Base-by-base conservation (phyloP, 2,888 invertebrate species). In the Ceraclea dissimilis region DNA sequence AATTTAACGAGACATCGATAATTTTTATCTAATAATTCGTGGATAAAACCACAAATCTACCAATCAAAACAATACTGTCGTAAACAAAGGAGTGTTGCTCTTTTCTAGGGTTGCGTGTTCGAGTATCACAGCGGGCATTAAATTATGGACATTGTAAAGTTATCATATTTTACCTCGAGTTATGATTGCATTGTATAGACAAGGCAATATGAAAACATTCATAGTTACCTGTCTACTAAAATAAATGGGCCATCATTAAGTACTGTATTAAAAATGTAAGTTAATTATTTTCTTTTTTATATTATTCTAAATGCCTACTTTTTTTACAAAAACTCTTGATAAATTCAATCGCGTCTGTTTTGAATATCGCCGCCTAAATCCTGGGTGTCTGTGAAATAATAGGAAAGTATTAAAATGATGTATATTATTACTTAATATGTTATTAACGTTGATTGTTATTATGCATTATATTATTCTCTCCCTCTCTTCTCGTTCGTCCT, bases 231-330 rank as follows among this genome's bases (percentile, higher is more conserved):
- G 61, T 61, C 59, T 52, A 58, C 60, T 46, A 52, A 59, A 61
- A 61, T 59, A 59, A 59, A 61, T 61, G 59, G 61, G 51, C 43
- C 59, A 49, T 57, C 61, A 61, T 61, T 61, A 61, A 61, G 61
- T 57, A 58, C 59, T 49, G 54, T 56, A 61, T 61, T 61, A 61
- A 61, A 61, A 59, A 61, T 61, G 54, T 47, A 57, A 61, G 56
- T 57, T 61, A 61, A 61, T 61, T 61, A 59, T 61, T 61, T 59
- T 57, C 56, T 58, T 61, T 59, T 61, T 57, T 58, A 61, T 61
- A 56, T 60, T 58, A n/a, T 54, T n/a, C n/a, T n/a, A n/a, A n/a
- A n/a, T 58, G 56, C 56, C 53, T 52, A 60, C 56, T 56, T 51
- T 58, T 58, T 54, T 13, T 39, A 39, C 39, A 39, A 54, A 26